Conservation (phyloP, 2,113 vertebrate species). For the Psilopsiagon aurifrons region DNA sequence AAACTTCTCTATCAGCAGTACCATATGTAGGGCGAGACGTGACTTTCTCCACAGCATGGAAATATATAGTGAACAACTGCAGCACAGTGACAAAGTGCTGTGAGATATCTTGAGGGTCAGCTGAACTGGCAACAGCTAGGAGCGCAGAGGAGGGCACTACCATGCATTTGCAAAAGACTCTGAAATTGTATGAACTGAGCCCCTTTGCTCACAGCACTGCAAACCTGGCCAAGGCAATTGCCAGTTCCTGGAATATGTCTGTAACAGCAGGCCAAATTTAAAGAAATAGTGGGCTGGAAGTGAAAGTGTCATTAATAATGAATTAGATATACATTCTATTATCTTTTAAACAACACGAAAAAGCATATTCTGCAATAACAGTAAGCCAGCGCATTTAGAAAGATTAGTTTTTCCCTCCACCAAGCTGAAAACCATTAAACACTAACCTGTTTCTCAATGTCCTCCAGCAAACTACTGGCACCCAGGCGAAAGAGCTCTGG, state of each 20-base stretch:
- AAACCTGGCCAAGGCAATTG: not conserved
- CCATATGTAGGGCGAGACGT: not conserved
- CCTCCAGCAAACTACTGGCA: constrained; percentile 89
- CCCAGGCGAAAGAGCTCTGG: constrained; percentile 91
- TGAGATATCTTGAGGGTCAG: not conserved
- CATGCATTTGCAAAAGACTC: not conserved
- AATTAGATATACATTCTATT: not conserved
- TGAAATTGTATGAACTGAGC: not conserved
- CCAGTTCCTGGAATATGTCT: not conserved
- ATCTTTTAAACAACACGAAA: not conserved
- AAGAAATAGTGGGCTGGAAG: not conserved
- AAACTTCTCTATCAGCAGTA: not conserved
- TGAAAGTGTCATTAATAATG: not conserved
- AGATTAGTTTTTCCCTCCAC: not conserved
- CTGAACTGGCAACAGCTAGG: not conserved
- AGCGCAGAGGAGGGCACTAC: not conserved
- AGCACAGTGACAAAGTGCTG: not conserved
- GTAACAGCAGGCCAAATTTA: not conserved
- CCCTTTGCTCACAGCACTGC: not conserved
- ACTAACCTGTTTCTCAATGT: constrained; percentile 94
- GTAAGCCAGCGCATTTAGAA: not conserved
- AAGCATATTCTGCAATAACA: not conserved
- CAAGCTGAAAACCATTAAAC: not conserved
- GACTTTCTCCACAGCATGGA: not conserved
- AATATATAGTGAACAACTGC: not conserved